These are phyloP conservation scores for Ptychobarbus kaznakovi DNA, from an alignment of 2,797 vertebrate species.

Conservation along the genomic window DNA sequence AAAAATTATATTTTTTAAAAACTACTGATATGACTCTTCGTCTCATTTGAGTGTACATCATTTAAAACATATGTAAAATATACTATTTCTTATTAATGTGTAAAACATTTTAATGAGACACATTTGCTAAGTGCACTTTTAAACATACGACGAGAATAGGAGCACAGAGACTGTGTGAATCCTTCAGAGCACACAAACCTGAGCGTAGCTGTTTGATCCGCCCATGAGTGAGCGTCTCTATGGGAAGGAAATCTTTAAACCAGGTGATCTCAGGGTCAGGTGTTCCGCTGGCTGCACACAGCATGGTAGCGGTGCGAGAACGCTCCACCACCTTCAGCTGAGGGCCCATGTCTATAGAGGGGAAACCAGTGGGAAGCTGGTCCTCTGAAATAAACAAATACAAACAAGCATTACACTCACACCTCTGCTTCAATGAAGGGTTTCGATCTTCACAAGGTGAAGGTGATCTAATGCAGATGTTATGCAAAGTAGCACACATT, in stretches of 20 bases:
- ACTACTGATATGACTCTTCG: neutral
- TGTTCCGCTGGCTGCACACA: constrained; percentile 96
- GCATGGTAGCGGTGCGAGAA: constrained; percentile 97
- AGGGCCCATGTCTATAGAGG: constrained; percentile 98
- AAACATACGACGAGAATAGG: constrained; percentile 76
- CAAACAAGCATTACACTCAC: constrained; percentile 41
- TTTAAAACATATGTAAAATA: neutral
- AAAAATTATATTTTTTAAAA: neutral
- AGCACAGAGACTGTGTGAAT: constrained; percentile 69
- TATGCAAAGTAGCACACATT: constrained; percentile 7
- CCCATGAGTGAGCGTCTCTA: constrained; percentile 95
- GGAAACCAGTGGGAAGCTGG: constrained; percentile 94
- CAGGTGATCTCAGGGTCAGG: constrained; percentile 99
- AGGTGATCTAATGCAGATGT: neutral
- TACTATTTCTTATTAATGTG: neutral
- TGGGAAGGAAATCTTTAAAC: constrained; percentile 98
- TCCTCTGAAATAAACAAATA: constrained; percentile 82
- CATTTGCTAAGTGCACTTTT: constrained; percentile 24
- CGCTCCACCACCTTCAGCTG: constrained; percentile 99
- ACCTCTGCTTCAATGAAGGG: neutral
- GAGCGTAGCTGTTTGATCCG: constrained; percentile 94
- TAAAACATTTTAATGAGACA: neutral
- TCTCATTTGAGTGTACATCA: neutral
- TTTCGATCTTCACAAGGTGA: neutral
- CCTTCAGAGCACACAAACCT: constrained; percentile 68